Conservation (phyloP, 1,140 invertebrate species). For the Caenorhabditis brenneri region DNA sequence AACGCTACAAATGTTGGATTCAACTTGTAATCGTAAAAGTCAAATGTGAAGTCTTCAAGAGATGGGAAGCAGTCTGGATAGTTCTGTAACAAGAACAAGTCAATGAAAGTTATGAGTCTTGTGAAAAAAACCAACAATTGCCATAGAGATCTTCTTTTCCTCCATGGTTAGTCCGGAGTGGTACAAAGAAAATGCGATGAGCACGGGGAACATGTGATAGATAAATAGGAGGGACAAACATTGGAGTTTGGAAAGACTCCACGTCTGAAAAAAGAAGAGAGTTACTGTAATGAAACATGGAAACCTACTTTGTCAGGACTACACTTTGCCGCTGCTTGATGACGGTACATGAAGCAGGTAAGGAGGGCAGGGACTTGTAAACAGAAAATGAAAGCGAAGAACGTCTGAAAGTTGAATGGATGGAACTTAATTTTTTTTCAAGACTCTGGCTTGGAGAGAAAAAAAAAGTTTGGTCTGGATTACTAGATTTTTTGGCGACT, state of each 20-base stretch:
- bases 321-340: background rate
- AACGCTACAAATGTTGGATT: background rate
- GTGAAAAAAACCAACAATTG: background rate
- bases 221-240: background rate
- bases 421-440: no score
- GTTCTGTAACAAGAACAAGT: background rate
- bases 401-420: constrained; percentile 5
- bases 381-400: background rate
- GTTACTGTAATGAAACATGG: background rate
- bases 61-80: background rate
- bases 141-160: background rate
- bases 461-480: no score
- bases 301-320: background rate
- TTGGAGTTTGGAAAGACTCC: background rate
- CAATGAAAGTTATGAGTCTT: background rate
- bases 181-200: constrained; percentile 7
- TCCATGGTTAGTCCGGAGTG: background rate
- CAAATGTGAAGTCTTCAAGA: background rate
- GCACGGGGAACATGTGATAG: background rate
- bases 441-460: background rate
- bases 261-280: background rate
- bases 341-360: background rate
- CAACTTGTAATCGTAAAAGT: background rate
- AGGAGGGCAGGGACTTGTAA: background rate
- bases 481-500: no score